Evolutionary conservation across 2,113 vertebrate species (phyloP), one percentile per base, ranked within the genome.

Genomic region (Petromus typicus): DNA sequence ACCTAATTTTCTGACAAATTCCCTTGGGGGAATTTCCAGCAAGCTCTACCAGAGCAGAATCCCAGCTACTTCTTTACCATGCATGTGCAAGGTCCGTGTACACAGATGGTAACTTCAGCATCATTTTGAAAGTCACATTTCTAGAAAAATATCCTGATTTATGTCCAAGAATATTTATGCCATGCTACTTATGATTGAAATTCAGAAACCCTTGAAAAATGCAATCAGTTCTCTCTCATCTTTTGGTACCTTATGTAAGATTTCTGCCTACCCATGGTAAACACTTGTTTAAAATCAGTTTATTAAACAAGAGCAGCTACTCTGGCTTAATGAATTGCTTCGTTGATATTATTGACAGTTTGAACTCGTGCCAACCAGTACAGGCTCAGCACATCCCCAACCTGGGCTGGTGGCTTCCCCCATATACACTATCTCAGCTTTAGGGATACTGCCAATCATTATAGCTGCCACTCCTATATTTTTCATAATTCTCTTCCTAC

Each of bases 291-390:
- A 63, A 94, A 93, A 75, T 71, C 34, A 57, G 5, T 91, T 78
- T 95, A 89, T 96, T 92, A 96, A 93, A 27, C 7, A 95, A 94
- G 48, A 80, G 20, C 6, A 86, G 32, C 51, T 76, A 81, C 56
- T 87, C 75, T 81, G 22, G 40, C 30, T 85, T 93, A 96, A 95
- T 89, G 67, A 96, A 96, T 96, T 91, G 63, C 48, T 96, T 94
- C 90, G 40, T 48, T 96, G 82, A 81, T 95, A 85, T 81, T 97
- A 97, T 78, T 96, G 94, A 84, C 89, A 91, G 40, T 91, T 89
- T 75, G 4, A n/a, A n/a, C 40, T 9, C 20, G 78, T 34, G 45
- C 40, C n/a, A 84, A 2, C 23, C 45, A 83, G 30, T 37, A 11
- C 30, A 69, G 54, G 37, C 20, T 83, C 30, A 37, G n/a, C 9